A percentile compares a stretch with the other conserved stretches of the same genome.
phyloP scores from a whole-genome alignment of 2,113 vertebrate species.

The Vireo altiloquus region DNA sequence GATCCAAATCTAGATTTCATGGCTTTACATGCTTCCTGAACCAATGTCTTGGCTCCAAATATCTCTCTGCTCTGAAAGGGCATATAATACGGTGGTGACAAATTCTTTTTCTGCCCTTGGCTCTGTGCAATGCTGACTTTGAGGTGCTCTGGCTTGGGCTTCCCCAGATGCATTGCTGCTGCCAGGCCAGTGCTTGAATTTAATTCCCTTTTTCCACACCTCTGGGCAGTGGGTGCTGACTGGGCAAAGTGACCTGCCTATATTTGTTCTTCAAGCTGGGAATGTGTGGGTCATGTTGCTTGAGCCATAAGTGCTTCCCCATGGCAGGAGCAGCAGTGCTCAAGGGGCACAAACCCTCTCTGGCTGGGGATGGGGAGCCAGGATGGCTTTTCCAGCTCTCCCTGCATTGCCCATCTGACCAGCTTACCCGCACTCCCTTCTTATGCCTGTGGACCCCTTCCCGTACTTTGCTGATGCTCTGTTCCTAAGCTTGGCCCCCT shows the following conservation, averaged over 20 bases:
- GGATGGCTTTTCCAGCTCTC: not conserved
- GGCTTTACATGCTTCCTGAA: conserved; percentile 10
- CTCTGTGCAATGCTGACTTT: not conserved
- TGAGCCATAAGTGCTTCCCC: not conserved
- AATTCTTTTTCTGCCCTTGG: not conserved
- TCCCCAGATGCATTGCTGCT: not conserved
- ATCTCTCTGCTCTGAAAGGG: not conserved
- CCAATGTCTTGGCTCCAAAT: not conserved
- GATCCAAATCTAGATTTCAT: conserved; percentile 39
- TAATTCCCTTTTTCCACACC: not conserved
- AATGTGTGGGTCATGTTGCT: fast-evolving
- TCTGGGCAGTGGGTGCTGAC: not conserved
- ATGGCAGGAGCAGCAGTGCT: not conserved
- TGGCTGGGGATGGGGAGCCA: not conserved
- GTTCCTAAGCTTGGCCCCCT: not conserved
- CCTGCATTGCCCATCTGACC: not conserved
- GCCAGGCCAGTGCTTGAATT: not conserved
- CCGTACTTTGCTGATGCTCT: not conserved
- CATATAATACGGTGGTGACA: not conserved
- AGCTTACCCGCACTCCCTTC: too few relatives aligned
- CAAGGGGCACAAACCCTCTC: not conserved
- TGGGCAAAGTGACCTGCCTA: not conserved
- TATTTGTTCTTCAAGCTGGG: not conserved
- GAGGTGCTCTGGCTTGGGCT: not conserved
- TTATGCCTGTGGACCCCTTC: not conserved